Base-by-base conservation (phyloP, 2,797 vertebrate species). In the Gymnocypris eckloni region DNA sequence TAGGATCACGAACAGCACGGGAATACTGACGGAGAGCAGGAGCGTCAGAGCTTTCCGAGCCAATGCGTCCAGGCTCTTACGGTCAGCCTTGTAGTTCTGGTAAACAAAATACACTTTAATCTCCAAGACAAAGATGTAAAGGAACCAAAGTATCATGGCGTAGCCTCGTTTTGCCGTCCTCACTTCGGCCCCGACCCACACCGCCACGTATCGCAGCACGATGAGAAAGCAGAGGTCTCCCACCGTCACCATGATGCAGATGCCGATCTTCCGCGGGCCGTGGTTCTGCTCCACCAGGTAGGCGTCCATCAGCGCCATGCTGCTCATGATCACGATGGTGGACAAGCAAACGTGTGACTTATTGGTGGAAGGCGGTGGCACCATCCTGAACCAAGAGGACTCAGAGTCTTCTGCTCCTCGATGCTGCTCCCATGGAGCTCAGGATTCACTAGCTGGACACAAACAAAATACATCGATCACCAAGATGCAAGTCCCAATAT, bases 51-150 rank as follows among this genome's bases (percentile, higher is more conserved):
- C 94, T 89, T 96, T 96, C 89, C 96, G 94, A 1, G 96, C 95
- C 0, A 97, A 93, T 48, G 95, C 94, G 0, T 96, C 95, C 90
- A 96, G 89, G 87, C 94, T 96, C 76, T 95, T 96, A 56, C 96
- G 92, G 91, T 97, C 97, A 0, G 96, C 96, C 90, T 97, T 97
- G 86, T 97, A 98, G 93, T 97, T 97, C 92, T 97, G 97, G 91
- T 96, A 96, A 50, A 97, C 93, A 84, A 97, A 97, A 93, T 97
- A 97, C 86, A 96, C 95, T 79, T 95, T 96, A 92, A 97, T 96
- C 90, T 97, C 96, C 92, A 97, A 90, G 88, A 96, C 96, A 0
- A 96, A 97, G 89, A 96, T 94, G 11, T 96, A 97, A 4, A 97
- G 94, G 91, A 96, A 96, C 96, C 96, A 96, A 48, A 96, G 95